Evolutionary conservation across 2,797 vertebrate species (phyloP).

Genomic region (Uromys caudimaculatus): DNA sequence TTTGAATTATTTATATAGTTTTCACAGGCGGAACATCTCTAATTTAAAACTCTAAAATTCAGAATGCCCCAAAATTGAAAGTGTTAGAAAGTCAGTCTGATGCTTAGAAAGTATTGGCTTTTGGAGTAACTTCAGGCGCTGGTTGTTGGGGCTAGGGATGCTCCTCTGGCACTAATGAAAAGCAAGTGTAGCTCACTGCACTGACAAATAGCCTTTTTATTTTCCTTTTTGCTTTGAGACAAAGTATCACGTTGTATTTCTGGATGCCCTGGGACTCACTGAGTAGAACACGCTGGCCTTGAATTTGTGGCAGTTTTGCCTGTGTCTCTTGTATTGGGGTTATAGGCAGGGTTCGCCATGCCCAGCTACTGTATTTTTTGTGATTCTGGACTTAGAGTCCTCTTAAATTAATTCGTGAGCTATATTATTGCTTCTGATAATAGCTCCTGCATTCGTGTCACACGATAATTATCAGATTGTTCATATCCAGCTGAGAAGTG

Average conservation of each 20-base stretch:
- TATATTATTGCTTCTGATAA: not conserved
- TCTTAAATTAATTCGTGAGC: not conserved
- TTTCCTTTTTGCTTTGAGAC: not conserved
- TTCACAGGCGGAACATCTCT: not conserved
- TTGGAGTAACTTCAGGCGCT: not conserved
- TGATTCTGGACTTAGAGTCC: constrained; percentile 13
- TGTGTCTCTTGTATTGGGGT: not conserved
- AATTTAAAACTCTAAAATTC: not conserved
- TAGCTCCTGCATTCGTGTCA: constrained; percentile 19
- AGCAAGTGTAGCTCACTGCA: not conserved
- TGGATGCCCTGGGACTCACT: not conserved
- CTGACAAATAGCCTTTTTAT: not conserved
- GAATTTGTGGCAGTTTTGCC: not conserved
- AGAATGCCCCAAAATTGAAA: not conserved
- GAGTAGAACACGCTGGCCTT: not conserved
- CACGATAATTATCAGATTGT: constrained; percentile 43
- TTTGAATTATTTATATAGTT: constrained; percentile 3
- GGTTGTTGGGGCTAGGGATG: not conserved
- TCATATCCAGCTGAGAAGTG: not conserved
- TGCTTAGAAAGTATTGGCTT: not conserved
- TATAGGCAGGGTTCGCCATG: not conserved
- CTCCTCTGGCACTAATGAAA: constrained; percentile 10
- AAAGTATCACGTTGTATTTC: not conserved
- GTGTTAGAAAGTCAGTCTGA: not conserved
- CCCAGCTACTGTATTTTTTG: not conserved